Conservation (phyloP, 2,888 invertebrate species). For the Biston betularia region DNA sequence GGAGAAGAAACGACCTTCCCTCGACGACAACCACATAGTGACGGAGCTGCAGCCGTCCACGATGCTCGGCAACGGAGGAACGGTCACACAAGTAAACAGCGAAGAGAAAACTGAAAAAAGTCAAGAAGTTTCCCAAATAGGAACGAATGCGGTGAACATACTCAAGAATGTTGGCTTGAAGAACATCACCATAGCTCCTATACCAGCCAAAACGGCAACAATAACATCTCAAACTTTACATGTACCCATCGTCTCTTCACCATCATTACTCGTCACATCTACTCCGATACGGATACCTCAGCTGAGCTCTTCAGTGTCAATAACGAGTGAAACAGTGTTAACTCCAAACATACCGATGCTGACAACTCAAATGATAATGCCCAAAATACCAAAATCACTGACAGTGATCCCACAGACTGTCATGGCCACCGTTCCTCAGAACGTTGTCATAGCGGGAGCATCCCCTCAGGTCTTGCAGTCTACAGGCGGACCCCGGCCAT, state of each 20-base stretch:
- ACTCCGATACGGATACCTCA: constrained; percentile 70
- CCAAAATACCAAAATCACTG: constrained; percentile 92
- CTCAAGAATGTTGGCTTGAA: constrained; percentile 81
- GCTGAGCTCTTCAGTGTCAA: constrained; percentile 67
- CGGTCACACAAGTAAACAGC: constrained; percentile 64
- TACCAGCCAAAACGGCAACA: constrained; percentile 74
- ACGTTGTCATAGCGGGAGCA: constrained; percentile 7
- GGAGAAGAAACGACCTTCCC: constrained; percentile 57
- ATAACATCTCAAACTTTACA: constrained; percentile 68
- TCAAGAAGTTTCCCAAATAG: constrained; percentile 63
- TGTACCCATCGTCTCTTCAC: constrained; percentile 59
- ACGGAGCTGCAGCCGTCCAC: constrained; percentile 75
- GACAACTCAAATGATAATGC: constrained; percentile 83
- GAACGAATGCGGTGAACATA: constrained; percentile 74
- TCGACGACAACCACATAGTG: constrained; percentile 62
- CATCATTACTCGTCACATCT: constrained; percentile 64
- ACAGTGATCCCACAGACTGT: constrained; percentile 91
- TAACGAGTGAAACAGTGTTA: constrained; percentile 66
- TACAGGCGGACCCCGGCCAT: constrained; percentile 61
- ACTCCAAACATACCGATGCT: constrained; percentile 59
- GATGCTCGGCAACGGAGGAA: constrained; percentile 75
- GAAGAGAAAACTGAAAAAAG: constrained; percentile 59
- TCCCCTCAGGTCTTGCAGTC: constrained; percentile 46
- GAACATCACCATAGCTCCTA: constrained; percentile 82
- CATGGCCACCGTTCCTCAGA: constrained; percentile 15